Percentiles rank a stretch among this genome's conserved stretches.
Conservation (phyloP, 1,140 invertebrate genomes). For the Cyclargus thomasi region DNA sequence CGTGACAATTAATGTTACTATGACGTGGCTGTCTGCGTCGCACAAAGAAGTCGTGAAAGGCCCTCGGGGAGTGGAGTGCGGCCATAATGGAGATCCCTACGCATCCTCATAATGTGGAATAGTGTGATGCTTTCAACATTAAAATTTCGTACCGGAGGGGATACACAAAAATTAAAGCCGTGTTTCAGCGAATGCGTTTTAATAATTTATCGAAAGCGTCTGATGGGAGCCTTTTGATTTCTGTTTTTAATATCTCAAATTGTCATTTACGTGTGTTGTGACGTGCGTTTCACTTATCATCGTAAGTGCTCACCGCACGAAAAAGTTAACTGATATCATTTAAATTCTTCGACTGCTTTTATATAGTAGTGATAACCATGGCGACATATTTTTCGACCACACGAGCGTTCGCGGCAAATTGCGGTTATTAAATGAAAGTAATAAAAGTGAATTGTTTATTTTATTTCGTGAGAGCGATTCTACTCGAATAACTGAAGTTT, state of each 20-base stretch:
- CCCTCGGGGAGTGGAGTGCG: constrained; percentile 35
- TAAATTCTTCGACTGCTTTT: neutral
- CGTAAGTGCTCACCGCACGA: too few species aligned
- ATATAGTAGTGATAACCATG: constrained; percentile 14
- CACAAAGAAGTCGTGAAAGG: constrained; percentile 36
- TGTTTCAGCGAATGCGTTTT: neutral
- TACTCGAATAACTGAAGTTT: constrained; percentile 30
- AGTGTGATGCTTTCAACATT: constrained; percentile 19
- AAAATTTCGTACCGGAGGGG: constrained; percentile 17
- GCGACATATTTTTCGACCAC: constrained; percentile 30
- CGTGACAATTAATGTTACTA: constrained; percentile 34
- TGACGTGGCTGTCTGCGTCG: constrained; percentile 31
- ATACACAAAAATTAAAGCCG: constrained; percentile 7
- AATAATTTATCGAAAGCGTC: neutral
- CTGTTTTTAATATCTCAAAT: neutral
- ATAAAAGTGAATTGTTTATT: constrained; percentile 39
- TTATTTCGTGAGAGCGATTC: constrained; percentile 34
- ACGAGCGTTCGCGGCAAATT: constrained; percentile 25
- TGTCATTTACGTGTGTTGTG: neutral
- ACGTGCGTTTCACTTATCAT: too few species aligned
- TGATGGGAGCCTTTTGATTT: neutral
- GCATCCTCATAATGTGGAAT: constrained; percentile 22
- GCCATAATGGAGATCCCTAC: constrained; percentile 33
- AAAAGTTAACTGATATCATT: neutral
- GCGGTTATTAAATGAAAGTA: constrained; percentile 28